Percentiles rank a stretch among this genome's conserved stretches.
These are phyloP conservation scores for Bimastos eiseni DNA, from an alignment of 2,888 invertebrate species.

Conservation along the genomic window DNA sequence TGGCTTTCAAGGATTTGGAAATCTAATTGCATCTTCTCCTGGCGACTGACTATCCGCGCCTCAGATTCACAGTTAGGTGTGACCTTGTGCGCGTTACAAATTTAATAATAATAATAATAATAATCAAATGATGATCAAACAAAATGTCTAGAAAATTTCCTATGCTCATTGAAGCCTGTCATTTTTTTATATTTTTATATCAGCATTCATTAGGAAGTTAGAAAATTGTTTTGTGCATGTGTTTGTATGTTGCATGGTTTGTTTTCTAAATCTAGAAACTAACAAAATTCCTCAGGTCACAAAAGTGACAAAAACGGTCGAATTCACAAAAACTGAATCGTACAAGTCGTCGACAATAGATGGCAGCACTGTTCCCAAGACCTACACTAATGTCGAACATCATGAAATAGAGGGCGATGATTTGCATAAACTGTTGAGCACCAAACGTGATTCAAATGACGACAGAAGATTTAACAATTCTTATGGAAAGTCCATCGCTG, in stretches of 20 bases:
- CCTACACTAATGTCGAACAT: slow-evolving; percentile 20
- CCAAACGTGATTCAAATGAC: background rate
- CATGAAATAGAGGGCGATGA: slow-evolving; percentile 24
- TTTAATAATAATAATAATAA: too few species aligned
- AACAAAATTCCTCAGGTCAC: slow-evolving; percentile 32
- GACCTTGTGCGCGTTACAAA: too few species aligned
- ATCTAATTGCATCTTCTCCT: too few species aligned
- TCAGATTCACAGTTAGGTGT: too few species aligned
- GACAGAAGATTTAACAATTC: background rate
- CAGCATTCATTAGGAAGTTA: background rate
- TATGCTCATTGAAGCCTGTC: background rate
- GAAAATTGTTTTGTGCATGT: background rate
- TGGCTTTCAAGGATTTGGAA: too few species aligned
- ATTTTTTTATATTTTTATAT: background rate
- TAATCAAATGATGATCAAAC: too few species aligned
- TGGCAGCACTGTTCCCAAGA: slow-evolving; percentile 13
- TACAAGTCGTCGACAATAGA: slow-evolving; percentile 35
- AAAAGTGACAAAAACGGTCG: slow-evolving; percentile 35
- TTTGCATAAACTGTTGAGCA: background rate
- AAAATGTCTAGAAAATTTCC: too few species aligned
- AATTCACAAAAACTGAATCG: slow-evolving; percentile 33
- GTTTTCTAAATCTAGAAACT: slow-evolving; percentile 23
- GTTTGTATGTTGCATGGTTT: background rate
- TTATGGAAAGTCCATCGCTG: background rate
- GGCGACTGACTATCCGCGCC: too few species aligned